These are phyloP conservation scores for Uloborus plumipes DNA, from an alignment of 2,888 invertebrate genomes.

Conservation along the genomic window DNA sequence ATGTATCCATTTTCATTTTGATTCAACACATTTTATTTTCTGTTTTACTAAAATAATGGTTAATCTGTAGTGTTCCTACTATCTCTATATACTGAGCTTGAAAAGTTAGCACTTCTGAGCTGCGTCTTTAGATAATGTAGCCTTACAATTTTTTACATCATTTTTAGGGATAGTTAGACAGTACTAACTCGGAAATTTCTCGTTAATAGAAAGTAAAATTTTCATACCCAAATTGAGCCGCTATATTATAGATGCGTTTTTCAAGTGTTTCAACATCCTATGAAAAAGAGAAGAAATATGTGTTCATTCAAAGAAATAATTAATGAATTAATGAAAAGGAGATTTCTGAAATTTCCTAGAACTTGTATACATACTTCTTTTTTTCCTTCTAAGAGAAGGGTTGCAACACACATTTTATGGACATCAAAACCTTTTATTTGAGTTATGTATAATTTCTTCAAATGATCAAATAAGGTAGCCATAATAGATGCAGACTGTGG, in stretches of 20 bases:
- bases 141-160: no score
- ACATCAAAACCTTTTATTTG: conserved; percentile 88
- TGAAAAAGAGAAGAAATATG: not conserved
- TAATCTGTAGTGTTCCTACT: no score
- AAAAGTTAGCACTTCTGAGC: no score
- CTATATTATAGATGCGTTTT: conserved; percentile 84
- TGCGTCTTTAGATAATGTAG: no score
- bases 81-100: no score
- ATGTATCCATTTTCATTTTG: no score
- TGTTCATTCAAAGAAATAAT: not conserved
- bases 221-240: conserved; percentile 77
- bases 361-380: conserved; percentile 70
- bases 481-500: conserved; percentile 75
- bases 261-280: conserved; percentile 83
- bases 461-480: conserved; percentile 80
- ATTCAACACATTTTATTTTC: no score
- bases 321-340: not conserved
- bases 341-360: not conserved
- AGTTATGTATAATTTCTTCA: conserved; percentile 90
- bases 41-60: no score
- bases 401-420: conserved; percentile 87
- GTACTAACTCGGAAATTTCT: not conserved
- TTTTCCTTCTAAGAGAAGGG: conserved; percentile 88
- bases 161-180: no score
- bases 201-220: not conserved